Percentiles rank a stretch among this genome's conserved stretches.
These are phyloP conservation scores for Fringilla coelebs DNA, from an alignment of 2,797 vertebrate genomes.

Conservation along the genomic window DNA sequence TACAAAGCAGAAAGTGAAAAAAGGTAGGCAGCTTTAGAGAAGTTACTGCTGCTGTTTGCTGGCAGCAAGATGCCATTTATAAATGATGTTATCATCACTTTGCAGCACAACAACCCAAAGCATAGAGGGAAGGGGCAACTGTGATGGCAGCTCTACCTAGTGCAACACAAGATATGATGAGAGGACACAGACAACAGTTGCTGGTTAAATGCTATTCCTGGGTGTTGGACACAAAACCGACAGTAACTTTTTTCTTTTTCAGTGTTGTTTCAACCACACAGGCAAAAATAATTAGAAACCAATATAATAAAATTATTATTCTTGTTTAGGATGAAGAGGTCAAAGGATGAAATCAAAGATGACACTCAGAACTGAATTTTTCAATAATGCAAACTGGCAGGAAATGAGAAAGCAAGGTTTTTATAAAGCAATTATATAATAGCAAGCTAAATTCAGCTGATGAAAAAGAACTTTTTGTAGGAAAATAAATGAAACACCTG, in stretches of 20 bases:
- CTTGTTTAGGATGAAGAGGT: not conserved
- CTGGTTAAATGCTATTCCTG: not conserved
- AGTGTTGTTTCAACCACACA: not conserved
- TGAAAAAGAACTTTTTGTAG: not conserved
- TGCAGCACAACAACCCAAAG: not conserved
- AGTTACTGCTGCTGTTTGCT: not conserved
- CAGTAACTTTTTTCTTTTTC: not conserved
- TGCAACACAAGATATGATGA: not conserved
- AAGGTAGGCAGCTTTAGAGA: not conserved
- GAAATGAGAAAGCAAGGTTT: not conserved
- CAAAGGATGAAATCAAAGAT: not conserved
- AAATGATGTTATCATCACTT: not conserved
- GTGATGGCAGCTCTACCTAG: not conserved
- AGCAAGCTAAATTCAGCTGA: not conserved
- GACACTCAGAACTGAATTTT: not conserved
- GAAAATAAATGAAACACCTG: not conserved
- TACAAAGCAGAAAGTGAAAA: not conserved
- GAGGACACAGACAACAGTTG: not conserved
- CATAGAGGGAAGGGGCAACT: not conserved
- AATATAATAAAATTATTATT: not conserved
- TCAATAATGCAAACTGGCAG: not conserved
- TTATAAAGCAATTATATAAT: not conserved
- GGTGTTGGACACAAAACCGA: not conserved
- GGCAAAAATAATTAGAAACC: not conserved
- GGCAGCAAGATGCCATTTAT: not conserved